phyloP scores from a whole-genome alignment of 2,797 vertebrate species.

The Xenopus petersii region DNA sequence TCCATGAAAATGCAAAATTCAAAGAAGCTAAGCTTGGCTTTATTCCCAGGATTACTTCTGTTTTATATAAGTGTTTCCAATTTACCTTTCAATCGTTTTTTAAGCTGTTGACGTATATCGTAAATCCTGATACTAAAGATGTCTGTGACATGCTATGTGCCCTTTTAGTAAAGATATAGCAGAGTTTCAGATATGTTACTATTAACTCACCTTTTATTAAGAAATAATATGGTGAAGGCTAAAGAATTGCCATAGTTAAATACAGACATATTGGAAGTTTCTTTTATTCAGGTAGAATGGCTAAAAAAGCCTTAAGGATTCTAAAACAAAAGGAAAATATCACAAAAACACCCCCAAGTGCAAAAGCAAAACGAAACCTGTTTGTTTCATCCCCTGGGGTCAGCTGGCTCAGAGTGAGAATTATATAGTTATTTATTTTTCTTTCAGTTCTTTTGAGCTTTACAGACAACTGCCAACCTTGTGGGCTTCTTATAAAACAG shows the following conservation, averaged over 20 bases:
- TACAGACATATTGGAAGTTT: constrained; percentile 12
- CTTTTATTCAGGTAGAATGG: constrained; percentile 33
- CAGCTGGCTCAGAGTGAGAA: constrained; percentile 41
- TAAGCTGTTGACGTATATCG: too few species aligned
- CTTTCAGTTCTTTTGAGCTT: constrained; percentile 38
- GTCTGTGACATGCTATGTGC: too few species aligned
- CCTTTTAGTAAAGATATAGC: background rate
- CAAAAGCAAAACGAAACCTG: constrained; percentile 25
- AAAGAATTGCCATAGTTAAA: constrained; percentile 9
- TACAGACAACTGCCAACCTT: constrained; percentile 35
- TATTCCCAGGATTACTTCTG: too few species aligned
- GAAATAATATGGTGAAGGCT: background rate
- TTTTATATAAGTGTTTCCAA: too few species aligned
- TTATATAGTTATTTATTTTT: constrained; percentile 42
- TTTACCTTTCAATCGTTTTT: too few species aligned
- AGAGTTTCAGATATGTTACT: background rate
- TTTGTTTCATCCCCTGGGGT: constrained; percentile 37
- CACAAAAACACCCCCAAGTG: constrained; percentile 35
- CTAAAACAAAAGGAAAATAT: constrained; percentile 21
- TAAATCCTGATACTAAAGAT: too few species aligned
- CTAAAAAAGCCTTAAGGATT: constrained; percentile 40
- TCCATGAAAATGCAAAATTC: too few species aligned
- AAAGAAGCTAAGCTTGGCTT: too few species aligned
- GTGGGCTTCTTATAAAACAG: constrained; percentile 34
- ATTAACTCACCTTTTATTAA: background rate